These are phyloP conservation scores for Globicephala melas DNA, from an alignment of 2,113 vertebrate species.

Conservation along the genomic window DNA sequence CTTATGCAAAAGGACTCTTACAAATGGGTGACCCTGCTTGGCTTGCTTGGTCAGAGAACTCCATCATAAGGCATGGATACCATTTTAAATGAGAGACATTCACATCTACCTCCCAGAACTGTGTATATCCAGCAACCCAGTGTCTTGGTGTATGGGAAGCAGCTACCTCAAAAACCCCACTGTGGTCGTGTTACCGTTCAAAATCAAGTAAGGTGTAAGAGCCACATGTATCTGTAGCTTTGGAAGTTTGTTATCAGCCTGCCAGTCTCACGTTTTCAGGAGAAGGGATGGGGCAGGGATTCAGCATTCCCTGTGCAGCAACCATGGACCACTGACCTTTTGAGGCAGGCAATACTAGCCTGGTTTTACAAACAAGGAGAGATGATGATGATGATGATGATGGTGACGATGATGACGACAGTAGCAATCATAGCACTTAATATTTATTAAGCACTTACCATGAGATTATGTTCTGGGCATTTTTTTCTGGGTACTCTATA, in stretches of 20 bases:
- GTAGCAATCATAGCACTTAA: not conserved
- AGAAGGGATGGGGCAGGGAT: not conserved
- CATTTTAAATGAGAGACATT: not conserved
- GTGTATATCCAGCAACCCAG: too few species aligned
- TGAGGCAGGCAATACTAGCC: not conserved
- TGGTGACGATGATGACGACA: not conserved
- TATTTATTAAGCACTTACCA: not conserved
- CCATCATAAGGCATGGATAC: not conserved
- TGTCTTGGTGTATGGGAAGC: too few species aligned
- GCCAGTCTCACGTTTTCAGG: not conserved
- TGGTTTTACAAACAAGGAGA: not conserved
- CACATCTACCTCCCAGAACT: not conserved
- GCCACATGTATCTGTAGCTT: not conserved
- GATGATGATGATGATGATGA: not conserved
- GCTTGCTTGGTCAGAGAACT: not conserved
- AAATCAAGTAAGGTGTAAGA: not conserved
- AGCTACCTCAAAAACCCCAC: not conserved
- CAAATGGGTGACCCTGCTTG: not conserved
- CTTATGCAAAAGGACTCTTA: not conserved
- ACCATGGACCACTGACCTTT: not conserved
- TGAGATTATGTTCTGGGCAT: not conserved
- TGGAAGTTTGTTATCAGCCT: not conserved
- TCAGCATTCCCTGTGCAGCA: too few species aligned
- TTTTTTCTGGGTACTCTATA: not conserved
- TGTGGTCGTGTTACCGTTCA: not conserved